Conservation (phyloP, 1,140 invertebrate genomes). For the Sinonovacula constricta region DNA sequence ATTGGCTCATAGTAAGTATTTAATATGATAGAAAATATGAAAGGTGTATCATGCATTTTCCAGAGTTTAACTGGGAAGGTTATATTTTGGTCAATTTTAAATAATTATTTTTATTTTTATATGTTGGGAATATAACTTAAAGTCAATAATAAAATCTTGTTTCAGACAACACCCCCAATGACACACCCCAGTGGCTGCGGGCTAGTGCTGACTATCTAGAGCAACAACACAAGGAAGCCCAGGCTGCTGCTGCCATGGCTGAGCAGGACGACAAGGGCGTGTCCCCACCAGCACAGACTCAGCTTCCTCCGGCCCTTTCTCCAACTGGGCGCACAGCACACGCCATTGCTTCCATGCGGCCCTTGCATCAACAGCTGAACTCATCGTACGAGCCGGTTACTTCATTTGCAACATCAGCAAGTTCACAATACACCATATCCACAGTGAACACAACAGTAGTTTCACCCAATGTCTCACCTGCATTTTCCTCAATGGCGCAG, state of each 20-base stretch:
- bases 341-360: slow-evolving; percentile 31
- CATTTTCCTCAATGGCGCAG: slow-evolving; percentile 18
- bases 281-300: slow-evolving; percentile 21
- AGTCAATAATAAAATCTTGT: no score
- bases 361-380: slow-evolving; percentile 39
- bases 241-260: slow-evolving; percentile 20
- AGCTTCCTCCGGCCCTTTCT: slow-evolving; percentile 19
- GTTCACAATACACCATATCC: slow-evolving; percentile 34
- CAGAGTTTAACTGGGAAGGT: no score
- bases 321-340: slow-evolving; percentile 35
- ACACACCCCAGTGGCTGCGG: slow-evolving; percentile 44
- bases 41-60: no score
- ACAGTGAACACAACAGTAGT: slow-evolving; percentile 43
- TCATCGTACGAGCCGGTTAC: slow-evolving; percentile 36
- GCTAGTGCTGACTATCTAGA: slow-evolving; percentile 46
- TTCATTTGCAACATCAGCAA: slow-evolving; percentile 31
- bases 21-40: no score
- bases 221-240: slow-evolving; percentile 49
- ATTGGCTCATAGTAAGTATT: no score
- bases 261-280: slow-evolving; percentile 38
- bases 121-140: no score
- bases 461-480: slow-evolving; percentile 36
- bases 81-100: no score
- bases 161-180: slow-evolving; percentile 47
- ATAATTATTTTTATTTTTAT: no score